phyloP scores from a whole-genome alignment of 2,888 invertebrate genomes.

The Brachyopa scutellaris region DNA sequence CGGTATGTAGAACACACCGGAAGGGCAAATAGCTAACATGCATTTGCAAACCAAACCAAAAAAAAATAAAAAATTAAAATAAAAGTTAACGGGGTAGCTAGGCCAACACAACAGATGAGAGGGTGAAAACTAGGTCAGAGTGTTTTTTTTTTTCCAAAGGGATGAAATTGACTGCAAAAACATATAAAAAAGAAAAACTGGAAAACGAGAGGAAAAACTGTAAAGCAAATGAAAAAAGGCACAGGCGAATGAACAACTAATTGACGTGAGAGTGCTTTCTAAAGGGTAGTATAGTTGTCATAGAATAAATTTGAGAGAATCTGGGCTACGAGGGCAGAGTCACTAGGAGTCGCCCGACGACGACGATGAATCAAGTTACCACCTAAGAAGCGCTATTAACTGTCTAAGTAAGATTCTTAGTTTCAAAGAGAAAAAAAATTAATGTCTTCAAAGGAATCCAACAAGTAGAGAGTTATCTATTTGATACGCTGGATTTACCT shows the following conservation, averaged over 20 bases:
- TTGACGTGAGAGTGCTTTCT: constrained; percentile 68
- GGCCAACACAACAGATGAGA: constrained; percentile 67
- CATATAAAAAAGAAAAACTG: constrained; percentile 36
- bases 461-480: too few species aligned
- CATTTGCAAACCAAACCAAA: constrained; percentile 49
- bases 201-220: constrained; percentile 38
- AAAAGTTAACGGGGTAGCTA: constrained; percentile 65
- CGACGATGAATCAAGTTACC: constrained; percentile 57
- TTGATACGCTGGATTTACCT: too few species aligned
- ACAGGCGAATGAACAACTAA: constrained; percentile 67
- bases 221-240: constrained; percentile 51
- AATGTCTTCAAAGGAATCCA: too few species aligned
- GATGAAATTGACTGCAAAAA: constrained; percentile 72
- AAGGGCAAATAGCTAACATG: constrained; percentile 71
- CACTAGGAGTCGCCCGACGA: constrained; percentile 37
- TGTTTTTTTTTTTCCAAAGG: constrained; percentile 71
- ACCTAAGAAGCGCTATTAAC: constrained; percentile 42
- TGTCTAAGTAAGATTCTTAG: constrained; percentile 33
- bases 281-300: constrained; percentile 54
- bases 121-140: constrained; percentile 72
- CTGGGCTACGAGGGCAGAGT: constrained; percentile 67
- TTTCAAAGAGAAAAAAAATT: too few species aligned
- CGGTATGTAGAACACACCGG: constrained; percentile 73
- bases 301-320: constrained; percentile 55
- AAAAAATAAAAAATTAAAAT: constrained; percentile 8